phyloP scores from a whole-genome alignment of 2,113 vertebrate species.

The Laticauda colubrina region DNA sequence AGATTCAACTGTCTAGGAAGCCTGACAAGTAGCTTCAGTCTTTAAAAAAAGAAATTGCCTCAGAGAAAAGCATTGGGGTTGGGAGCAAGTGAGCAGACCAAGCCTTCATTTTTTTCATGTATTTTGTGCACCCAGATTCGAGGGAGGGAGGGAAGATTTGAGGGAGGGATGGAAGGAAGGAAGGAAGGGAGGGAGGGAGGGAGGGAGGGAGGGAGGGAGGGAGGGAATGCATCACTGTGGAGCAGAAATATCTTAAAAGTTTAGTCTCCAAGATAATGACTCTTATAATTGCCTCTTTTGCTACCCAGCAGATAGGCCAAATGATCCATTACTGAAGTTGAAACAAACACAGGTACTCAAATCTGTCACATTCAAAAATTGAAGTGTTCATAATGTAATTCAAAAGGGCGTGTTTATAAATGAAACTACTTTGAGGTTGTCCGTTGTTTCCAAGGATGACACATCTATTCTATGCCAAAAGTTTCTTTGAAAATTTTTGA shows the following conservation, averaged over 20 bases:
- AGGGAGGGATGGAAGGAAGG: not conserved
- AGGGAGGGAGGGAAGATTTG: not conserved
- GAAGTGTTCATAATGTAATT: not conserved
- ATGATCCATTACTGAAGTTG: constrained; percentile 8
- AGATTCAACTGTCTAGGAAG: not conserved
- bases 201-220: not conserved
- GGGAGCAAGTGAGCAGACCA: not conserved
- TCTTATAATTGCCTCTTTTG: constrained; percentile 18
- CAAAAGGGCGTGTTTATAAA: not conserved
- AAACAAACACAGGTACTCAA: constrained; percentile 1
- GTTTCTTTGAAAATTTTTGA: not conserved
- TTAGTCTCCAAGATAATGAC: not conserved
- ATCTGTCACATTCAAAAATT: not conserved
- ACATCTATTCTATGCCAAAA: constrained; percentile 17
- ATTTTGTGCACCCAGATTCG: not conserved
- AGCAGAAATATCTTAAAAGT: not conserved
- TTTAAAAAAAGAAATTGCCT: not conserved
- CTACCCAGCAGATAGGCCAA: not conserved
- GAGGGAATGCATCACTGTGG: not conserved
- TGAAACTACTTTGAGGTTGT: constrained; percentile 32
- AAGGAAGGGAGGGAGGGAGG: not conserved
- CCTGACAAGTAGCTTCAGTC: not conserved
- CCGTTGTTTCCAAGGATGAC: constrained; percentile 47
- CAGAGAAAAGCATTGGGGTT: not conserved
- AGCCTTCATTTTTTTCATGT: not conserved